phyloP scores from a whole-genome alignment of 2,113 vertebrate species.

The Dissostichus mawsoni region DNA sequence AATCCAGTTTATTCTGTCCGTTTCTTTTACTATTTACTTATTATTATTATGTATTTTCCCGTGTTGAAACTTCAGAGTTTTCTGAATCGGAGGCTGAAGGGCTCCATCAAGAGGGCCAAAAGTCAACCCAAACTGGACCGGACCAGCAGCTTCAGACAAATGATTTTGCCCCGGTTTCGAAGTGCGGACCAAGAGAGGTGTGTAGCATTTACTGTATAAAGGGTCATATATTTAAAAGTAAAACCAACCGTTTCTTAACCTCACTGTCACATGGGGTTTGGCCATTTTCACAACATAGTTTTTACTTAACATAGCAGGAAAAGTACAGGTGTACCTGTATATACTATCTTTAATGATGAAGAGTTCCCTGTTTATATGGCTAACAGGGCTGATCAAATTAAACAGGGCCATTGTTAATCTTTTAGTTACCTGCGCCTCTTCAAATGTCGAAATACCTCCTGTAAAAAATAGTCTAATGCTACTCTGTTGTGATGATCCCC shows the following conservation, averaged over 20 bases:
- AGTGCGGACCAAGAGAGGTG: conserved; percentile 95
- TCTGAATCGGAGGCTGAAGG: conserved; percentile 92
- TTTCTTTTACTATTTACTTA: conserved; percentile 4
- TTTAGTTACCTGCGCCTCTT: background rate
- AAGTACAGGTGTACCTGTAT: too few species aligned
- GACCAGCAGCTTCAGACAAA: conserved; percentile 95
- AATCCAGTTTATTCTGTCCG: background rate
- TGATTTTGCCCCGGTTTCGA: conserved; percentile 94
- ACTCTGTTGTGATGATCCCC: too few species aligned
- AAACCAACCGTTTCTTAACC: background rate
- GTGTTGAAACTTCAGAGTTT: conserved; percentile 85
- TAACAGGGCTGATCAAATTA: background rate
- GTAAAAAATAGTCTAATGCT: too few species aligned
- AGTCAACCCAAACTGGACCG: conserved; percentile 96
- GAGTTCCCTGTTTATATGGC: background rate
- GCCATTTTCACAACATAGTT: too few species aligned
- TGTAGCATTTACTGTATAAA: background rate
- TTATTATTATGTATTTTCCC: conserved; percentile 3
- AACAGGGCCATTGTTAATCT: background rate
- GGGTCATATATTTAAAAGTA: background rate
- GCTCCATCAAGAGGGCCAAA: conserved; percentile 95
- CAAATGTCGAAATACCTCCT: too few species aligned
- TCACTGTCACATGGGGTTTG: background rate
- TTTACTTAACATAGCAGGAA: too few species aligned
- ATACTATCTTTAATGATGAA: background rate